Evolutionary conservation across 2,797 vertebrate genomes (phyloP).

Genomic region (Mormyrops attenuatus): DNA sequence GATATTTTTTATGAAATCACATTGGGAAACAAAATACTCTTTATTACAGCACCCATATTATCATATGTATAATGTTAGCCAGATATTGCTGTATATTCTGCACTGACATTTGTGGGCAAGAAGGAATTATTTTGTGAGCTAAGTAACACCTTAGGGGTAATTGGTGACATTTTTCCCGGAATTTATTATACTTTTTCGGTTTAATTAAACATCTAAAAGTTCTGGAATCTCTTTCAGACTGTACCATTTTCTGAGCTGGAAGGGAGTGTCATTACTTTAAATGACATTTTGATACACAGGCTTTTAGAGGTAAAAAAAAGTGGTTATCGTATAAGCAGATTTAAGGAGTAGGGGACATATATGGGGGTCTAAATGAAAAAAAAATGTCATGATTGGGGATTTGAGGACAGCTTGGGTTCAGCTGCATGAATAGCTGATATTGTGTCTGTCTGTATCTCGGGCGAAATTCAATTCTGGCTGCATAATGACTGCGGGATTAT

Average conservation of each 20-base stretch:
- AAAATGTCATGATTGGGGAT: background rate
- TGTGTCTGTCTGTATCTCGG: background rate
- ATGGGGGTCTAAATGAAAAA: background rate
- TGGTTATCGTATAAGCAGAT: background rate
- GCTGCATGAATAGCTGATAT: background rate
- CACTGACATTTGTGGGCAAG: conserved; percentile 5
- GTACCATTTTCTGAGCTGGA: background rate
- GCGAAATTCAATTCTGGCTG: conserved; percentile 6
- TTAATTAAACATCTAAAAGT: conserved; percentile 7
- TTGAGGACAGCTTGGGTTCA: background rate
- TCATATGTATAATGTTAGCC: background rate
- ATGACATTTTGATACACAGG: conserved; percentile 8
- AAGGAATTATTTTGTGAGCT: background rate
- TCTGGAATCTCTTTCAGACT: background rate
- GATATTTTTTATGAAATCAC: background rate
- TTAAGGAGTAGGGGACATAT: background rate
- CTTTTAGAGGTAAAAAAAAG: background rate
- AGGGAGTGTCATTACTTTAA: background rate
- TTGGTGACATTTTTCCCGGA: conserved; percentile 6
- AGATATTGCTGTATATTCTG: background rate
- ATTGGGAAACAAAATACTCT: background rate
- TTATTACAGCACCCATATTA: background rate
- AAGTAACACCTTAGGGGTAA: conserved; percentile 7
- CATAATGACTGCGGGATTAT: background rate
- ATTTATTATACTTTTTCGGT: conserved; percentile 1